Evolutionary conservation across 2,888 invertebrate genomes (phyloP).

Genomic region (Erpobdella octoculata): DNA sequence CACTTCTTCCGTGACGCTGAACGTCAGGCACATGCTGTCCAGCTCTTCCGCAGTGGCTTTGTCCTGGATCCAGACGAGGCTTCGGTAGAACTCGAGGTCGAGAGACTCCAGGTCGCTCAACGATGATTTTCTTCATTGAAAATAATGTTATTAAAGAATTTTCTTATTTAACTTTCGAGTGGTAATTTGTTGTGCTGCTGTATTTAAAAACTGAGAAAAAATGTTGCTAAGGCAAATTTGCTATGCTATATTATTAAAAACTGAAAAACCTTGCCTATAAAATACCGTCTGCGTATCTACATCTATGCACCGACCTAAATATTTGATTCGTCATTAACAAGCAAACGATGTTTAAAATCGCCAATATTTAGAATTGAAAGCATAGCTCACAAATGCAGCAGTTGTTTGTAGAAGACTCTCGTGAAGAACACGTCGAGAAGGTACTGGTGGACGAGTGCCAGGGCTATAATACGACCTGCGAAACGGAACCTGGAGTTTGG

Average conservation of each 20-base stretch:
- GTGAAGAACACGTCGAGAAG: slow-evolving; percentile 94
- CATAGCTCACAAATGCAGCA: slow-evolving; percentile 65
- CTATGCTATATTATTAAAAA: no score
- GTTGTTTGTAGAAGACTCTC: slow-evolving; percentile 86
- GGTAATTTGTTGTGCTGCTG: no score
- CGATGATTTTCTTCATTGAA: slow-evolving; percentile 39
- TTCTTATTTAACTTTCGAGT: no score
- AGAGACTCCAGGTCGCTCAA: slow-evolving; percentile 65
- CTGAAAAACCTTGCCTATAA: no score
- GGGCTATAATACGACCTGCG: slow-evolving; percentile 83
- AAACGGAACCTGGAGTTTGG: slow-evolving; percentile 69
- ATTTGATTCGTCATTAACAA: background rate
- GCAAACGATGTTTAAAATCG: background rate
- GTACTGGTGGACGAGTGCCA: slow-evolving; percentile 93
- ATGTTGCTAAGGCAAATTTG: no score
- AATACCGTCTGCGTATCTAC: no score
- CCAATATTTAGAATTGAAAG: background rate
- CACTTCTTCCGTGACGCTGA: slow-evolving; percentile 21
- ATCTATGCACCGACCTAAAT: background rate
- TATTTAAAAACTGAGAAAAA: no score
- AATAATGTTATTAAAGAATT: no score
- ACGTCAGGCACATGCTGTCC: slow-evolving; percentile 18
- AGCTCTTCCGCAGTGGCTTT: slow-evolving; percentile 58
- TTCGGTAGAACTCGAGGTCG: slow-evolving; percentile 91
- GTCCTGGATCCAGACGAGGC: slow-evolving; percentile 87